Conservation (phyloP, 2,888 invertebrate species). For the Eurytoma californica region DNA sequence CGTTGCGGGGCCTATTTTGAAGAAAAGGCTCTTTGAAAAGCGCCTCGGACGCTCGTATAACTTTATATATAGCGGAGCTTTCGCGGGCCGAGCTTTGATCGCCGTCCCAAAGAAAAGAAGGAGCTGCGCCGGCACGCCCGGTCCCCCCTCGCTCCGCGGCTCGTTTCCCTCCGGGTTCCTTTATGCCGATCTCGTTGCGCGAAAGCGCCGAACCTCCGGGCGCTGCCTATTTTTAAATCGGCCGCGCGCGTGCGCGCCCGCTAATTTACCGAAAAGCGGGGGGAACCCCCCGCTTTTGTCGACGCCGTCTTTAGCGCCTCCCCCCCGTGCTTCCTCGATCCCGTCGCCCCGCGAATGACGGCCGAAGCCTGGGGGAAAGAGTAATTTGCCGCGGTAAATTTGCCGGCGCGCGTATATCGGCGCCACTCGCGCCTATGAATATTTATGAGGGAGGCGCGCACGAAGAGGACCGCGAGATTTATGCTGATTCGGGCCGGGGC, state of each 20-base stretch:
- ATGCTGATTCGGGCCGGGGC: constrained; percentile 42
- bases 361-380: not conserved
- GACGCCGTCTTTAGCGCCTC: constrained; percentile 34
- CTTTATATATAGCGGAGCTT: constrained; percentile 58
- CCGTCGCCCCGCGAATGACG: not conserved
- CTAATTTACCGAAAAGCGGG: constrained; percentile 37
- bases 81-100: constrained; percentile 53
- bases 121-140: constrained; percentile 5
- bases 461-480: constrained; percentile 30
- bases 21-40: too few species aligned
- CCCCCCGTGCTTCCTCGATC: not conserved
- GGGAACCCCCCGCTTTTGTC: constrained; percentile 12
- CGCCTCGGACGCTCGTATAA: constrained; percentile 55
- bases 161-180: constrained; percentile 46
- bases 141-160: constrained; percentile 24
- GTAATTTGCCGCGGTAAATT: not conserved
- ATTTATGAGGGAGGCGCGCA: constrained; percentile 7
- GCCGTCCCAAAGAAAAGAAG: constrained; percentile 29
- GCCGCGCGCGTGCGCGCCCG: not conserved
- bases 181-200: constrained; percentile 46
- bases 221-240: constrained; percentile 45
- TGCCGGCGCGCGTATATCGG: not conserved
- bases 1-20: not conserved
- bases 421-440: constrained; percentile 12
- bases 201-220: constrained; percentile 3